Evolutionary conservation across 2,888 invertebrate genomes (phyloP).

Genomic region (Hypena proboscidalis): DNA sequence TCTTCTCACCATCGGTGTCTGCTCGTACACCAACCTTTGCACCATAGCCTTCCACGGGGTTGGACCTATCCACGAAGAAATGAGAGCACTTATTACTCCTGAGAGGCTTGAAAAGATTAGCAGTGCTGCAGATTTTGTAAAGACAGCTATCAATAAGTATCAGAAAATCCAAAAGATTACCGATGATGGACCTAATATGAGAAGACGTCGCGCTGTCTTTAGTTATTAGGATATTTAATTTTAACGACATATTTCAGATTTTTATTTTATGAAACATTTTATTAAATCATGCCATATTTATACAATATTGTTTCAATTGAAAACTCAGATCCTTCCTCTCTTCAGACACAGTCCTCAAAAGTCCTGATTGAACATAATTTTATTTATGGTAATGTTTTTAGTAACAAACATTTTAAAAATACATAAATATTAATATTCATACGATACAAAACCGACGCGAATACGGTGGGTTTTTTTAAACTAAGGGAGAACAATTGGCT

Average conservation of each 20-base stretch:
- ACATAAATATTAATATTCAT: too few species aligned
- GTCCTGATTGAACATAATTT: too few species aligned
- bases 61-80: conserved; percentile 84
- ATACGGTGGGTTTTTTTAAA: too few species aligned
- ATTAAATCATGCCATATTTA: conserved; percentile 12
- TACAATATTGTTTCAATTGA: conserved; percentile 35
- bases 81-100: conserved; percentile 84
- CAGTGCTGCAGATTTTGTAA: conserved; percentile 85
- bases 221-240: conserved; percentile 15
- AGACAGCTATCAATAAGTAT: conserved; percentile 87
- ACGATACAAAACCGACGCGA: too few species aligned
- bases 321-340: too few species aligned
- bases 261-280: conserved; percentile 25
- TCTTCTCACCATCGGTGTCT: conserved; percentile 76
- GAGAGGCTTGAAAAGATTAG: conserved; percentile 86
- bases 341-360: too few species aligned
- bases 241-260: not conserved
- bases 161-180: conserved; percentile 71
- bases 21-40: conserved; percentile 87
- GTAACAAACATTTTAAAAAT: too few species aligned
- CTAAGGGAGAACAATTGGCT: too few species aligned
- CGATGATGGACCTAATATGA: conserved; percentile 47
- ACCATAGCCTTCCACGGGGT: conserved; percentile 86
- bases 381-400: too few species aligned
- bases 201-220: conserved; percentile 57